A percentile compares a stretch with the other conserved stretches of the same genome.
phyloP scores from a whole-genome alignment of 23 tunicate species.

The Styela plicata region DNA sequence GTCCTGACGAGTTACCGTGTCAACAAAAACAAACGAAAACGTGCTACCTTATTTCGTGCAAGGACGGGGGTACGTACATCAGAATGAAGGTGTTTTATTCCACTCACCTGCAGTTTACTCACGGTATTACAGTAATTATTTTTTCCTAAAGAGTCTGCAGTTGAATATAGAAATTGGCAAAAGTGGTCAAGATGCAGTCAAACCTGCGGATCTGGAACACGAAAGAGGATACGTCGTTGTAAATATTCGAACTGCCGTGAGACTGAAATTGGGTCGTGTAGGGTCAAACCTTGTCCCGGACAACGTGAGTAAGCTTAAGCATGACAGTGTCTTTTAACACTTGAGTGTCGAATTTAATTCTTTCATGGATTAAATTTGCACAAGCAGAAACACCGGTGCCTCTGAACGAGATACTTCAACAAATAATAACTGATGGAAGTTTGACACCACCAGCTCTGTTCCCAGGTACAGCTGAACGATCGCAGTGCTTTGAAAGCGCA shows the following conservation, averaged over 20 bases:
- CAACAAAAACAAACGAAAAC: conserved; percentile 19
- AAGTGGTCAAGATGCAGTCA: conserved; percentile 17
- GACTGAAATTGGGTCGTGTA: conserved; percentile 6
- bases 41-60: background rate
- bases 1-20: conserved; percentile 1
- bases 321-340: background rate
- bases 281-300: conserved; percentile 3
- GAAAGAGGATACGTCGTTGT: conserved; percentile 5
- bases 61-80: background rate
- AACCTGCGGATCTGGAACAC: conserved; percentile 23
- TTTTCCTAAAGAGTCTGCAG: background rate
- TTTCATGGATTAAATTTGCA: background rate
- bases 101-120: background rate
- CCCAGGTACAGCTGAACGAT: background rate
- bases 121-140: background rate
- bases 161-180: background rate
- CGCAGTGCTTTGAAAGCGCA: background rate
- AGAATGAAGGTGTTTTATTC: background rate
- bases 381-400: background rate
- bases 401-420: background rate
- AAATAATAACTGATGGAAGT: background rate
- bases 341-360: background rate
- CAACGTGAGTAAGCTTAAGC: background rate
- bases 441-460: background rate
- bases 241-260: background rate